phyloP scores from a whole-genome alignment of 2,113 vertebrate species.

The Condylura cristata region DNA sequence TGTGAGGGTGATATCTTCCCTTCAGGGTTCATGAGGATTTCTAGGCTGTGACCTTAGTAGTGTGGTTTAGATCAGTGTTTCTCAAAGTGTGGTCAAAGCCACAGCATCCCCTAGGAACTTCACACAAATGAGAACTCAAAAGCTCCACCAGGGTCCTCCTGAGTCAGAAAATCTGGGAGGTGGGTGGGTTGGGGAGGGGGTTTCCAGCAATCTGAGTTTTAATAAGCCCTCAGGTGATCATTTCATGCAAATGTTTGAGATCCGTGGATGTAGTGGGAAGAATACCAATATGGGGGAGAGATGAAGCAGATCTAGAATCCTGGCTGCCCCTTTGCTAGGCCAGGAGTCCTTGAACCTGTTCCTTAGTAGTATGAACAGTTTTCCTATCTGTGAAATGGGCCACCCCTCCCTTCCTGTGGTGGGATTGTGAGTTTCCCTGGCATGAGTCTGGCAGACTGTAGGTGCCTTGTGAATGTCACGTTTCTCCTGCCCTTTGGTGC shows the following conservation, averaged over 20 bases:
- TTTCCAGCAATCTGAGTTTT: no score
- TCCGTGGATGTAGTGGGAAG: background rate
- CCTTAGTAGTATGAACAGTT: background rate
- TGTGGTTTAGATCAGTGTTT: background rate
- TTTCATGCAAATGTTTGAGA: background rate
- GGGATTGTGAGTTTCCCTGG: no score
- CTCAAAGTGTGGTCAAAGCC: background rate
- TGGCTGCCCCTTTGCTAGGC: background rate
- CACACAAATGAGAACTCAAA: background rate
- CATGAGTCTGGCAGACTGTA: background rate
- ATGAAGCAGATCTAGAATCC: background rate
- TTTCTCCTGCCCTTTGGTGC: background rate
- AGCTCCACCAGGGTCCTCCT: background rate
- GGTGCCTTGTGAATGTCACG: background rate
- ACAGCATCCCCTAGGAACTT: background rate
- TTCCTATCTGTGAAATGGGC: background rate
- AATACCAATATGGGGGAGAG: background rate
- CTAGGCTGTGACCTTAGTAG: background rate
- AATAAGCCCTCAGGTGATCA: background rate
- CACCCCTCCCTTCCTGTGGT: background rate
- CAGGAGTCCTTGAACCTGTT: background rate
- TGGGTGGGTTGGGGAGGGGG: no score
- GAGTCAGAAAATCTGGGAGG: background rate
- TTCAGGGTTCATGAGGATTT: background rate
- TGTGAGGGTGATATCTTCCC: no score